Conservation (phyloP, 53 echinoderm and acorn worm species). For the Temnopleurus reevesii region DNA sequence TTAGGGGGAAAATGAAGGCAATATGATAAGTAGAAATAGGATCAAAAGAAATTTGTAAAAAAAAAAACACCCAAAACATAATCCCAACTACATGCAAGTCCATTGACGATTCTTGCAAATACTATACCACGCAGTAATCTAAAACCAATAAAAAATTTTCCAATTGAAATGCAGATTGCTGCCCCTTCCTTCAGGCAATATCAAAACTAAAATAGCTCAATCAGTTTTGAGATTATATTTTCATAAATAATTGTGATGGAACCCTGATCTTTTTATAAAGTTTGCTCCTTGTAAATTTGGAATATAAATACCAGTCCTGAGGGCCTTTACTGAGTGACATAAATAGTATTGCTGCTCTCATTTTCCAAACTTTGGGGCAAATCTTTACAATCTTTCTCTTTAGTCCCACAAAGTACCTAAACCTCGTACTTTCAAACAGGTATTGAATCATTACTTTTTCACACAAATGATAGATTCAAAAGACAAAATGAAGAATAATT, state of each 20-base stretch:
- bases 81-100: no score
- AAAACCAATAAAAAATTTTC: no score
- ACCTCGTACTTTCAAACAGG: no score
- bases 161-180: not conserved
- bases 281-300: slow-evolving; percentile 32
- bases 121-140: not conserved
- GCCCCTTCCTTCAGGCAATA: not conserved
- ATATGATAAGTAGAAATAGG: no score
- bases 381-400: not conserved
- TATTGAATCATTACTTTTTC: no score
- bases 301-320: slow-evolving; percentile 15
- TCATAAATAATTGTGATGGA: slow-evolving; percentile 30
- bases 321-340: not conserved
- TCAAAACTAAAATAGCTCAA: slow-evolving; percentile 34
- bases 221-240: slow-evolving; percentile 28
- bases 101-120: no score
- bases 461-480: no score
- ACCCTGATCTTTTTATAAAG: not conserved
- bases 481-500: no score
- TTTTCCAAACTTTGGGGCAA: not conserved
- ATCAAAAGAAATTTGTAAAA: no score
- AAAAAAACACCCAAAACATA: no score
- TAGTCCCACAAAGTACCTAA: no score
- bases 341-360: not conserved
- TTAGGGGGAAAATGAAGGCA: no score